Base-by-base conservation (phyloP, 2,888 invertebrate species). In the Chloroclystis v-ata region DNA sequence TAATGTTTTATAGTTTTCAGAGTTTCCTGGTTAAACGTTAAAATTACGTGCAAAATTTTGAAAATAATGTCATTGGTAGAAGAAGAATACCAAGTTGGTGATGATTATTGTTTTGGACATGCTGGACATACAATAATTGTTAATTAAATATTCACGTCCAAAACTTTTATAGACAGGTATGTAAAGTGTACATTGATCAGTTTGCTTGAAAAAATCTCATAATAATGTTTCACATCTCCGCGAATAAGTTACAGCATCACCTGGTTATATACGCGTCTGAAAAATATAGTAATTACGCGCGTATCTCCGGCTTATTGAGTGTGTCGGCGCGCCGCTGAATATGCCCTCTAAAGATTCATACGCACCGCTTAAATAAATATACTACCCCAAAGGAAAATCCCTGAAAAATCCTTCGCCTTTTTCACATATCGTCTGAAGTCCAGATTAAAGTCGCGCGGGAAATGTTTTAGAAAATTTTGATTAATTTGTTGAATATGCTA, bases 231-330 rank as follows among this genome's bases (percentile, higher is more conserved):
- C n/a, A n/a, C n/a, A n/a, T n/a, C n/a, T n/a, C n/a, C n/a, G n/a
- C n/a, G n/a, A 20, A 20, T 20, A 20, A 35, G 35, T 35, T 9
- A 35, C 10, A 10, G 6, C 10, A 33, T 33, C 14, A 35, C 35
- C 10, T 10, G 2, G 35, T 24, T 35, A 35, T 35, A 16, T 5
- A n/a, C 69, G 69, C 67, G 43, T 16, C 1, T 32, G 4, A 26
- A 49, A 26, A 33, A 25, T 16, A 28, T 33, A 33, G 33, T 42
- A 35, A 35, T 35, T 26, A 33, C 14, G 9, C 10, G n/a, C 12
- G 16, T 26, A 44, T 38, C 33, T 20, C 45, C 20, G 26, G 57
- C 50, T 67, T 72, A 77, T 78, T 69, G 76, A 75, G 74, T 70
- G 74, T 74, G 65, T 78, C 60, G 56, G 59, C 61, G 57, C 55